phyloP scores from a whole-genome alignment of 2,113 vertebrate genomes.

The Glaucomys volans region DNA sequence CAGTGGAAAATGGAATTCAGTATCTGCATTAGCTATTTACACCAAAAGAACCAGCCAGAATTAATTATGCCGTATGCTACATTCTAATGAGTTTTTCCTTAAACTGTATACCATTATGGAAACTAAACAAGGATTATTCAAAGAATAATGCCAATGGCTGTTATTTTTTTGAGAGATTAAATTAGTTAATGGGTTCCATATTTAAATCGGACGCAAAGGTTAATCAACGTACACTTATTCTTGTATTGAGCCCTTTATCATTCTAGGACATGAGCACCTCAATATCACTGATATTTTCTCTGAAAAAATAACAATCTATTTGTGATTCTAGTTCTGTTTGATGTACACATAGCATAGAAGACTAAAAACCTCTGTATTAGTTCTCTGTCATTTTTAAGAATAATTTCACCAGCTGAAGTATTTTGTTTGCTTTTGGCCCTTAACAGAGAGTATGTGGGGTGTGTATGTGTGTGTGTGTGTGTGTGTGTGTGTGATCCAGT shows the following conservation, averaged over 20 bases:
- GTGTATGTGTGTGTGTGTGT: neutral
- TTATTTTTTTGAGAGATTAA: slow-evolving; percentile 82
- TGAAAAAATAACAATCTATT: neutral
- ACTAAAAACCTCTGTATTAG: neutral
- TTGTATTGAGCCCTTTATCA: slow-evolving; percentile 31
- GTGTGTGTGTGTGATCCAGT: neutral
- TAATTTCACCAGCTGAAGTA: neutral
- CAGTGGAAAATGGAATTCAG: slow-evolving; percentile 82
- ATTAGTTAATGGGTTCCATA: slow-evolving; percentile 84
- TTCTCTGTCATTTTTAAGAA: slow-evolving; percentile 21
- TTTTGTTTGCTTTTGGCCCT: slow-evolving; percentile 52
- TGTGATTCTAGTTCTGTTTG: slow-evolving; percentile 43
- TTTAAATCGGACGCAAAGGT: slow-evolving; percentile 81
- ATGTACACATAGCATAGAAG: neutral
- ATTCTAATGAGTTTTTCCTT: slow-evolving; percentile 87
- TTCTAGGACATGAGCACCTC: slow-evolving; percentile 42
- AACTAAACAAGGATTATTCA: slow-evolving; percentile 85
- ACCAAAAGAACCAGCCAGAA: slow-evolving; percentile 83
- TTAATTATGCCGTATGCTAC: slow-evolving; percentile 86
- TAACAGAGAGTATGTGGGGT: neutral
- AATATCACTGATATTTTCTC: neutral
- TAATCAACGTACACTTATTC: slow-evolving; percentile 71
- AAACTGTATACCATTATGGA: slow-evolving; percentile 84
- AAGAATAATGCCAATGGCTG: slow-evolving; percentile 82
- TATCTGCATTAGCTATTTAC: slow-evolving; percentile 83